Evolutionary conservation across 2,797 vertebrate genomes (phyloP).

Genomic region (Chloroceryle inda): DNA sequence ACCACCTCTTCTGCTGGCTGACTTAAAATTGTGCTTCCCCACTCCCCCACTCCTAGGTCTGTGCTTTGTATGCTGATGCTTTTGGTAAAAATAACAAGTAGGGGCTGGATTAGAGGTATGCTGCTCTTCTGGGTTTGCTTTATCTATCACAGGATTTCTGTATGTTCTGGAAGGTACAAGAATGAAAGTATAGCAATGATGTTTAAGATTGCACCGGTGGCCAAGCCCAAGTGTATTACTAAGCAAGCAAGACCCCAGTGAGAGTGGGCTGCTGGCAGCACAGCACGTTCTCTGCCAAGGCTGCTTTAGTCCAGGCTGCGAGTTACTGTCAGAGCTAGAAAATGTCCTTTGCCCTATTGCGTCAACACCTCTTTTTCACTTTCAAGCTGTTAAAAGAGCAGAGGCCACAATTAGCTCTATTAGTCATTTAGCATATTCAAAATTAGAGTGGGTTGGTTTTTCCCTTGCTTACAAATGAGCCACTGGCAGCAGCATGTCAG

Average conservation of each 20-base stretch:
- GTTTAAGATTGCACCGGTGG: not conserved
- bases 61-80: not conserved
- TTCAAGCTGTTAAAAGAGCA: slow-evolving; percentile 18
- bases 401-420: slow-evolving; percentile 40
- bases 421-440: slow-evolving; percentile 43
- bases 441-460: slow-evolving; percentile 15
- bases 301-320: not conserved
- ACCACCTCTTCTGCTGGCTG: not conserved
- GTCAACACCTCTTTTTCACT: not conserved
- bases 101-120: not conserved
- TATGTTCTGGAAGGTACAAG: not conserved
- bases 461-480: slow-evolving; percentile 18
- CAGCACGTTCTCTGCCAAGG: not conserved
- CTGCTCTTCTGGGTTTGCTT: not conserved
- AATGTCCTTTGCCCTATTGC: slow-evolving; percentile 51
- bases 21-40: not conserved
- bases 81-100: not conserved
- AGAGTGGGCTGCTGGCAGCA: not conserved
- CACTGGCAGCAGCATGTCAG: not conserved
- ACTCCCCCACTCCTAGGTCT: not conserved
- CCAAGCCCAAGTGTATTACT: not conserved
- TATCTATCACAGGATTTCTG: not conserved
- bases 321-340: slow-evolving; percentile 36
- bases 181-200: not conserved
- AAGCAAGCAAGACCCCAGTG: not conserved